Base-by-base conservation (phyloP, 2,797 vertebrate species). In the Zenarchopterus dispar region DNA sequence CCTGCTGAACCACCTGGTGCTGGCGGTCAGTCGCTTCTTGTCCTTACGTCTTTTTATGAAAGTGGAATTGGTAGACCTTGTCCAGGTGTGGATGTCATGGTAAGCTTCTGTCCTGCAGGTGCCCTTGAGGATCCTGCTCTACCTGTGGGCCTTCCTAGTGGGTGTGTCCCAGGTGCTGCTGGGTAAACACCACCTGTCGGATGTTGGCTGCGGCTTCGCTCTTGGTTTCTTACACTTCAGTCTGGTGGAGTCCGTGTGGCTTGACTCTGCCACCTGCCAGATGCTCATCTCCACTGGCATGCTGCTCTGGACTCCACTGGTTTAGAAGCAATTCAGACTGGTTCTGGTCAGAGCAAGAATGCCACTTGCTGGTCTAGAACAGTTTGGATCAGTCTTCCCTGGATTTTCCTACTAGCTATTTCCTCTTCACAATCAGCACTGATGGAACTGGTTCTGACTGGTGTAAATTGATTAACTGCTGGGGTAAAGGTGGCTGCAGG, bases 231-330 rank as follows among this genome's bases (percentile, higher is more conserved):
- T 97, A 53, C 96, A 97, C 85, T 97, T 95, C 91, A 91, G 88
- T 59, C 89, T 98, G 79, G 95, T 98, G 87, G 96, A 98, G 91
- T 90, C 94, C 13, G 92, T 98, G 36, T 98, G 97, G 97, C 89
- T 98, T 78, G 92, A 96, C 48, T 96, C 96, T n/a, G 92, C 92
- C 59, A 95, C 95, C 3, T 98, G 96, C 65, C 96, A 97, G 88
- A 94, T 93, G 87, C 90, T 98, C 70, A 94, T 96, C 86, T 95
- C 95, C 0, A 93, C 95, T 51, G 96, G 95, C 85, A 87, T 88
- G 0, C 72, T 93, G 53, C 81, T 75, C 72, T 93, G 91, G 92
- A 87, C 82, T 56, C 86, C 82, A 0, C 69, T 82, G 46, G 13
- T 73, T 17, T 79, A 78, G 73, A 36, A 59, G 24, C 16, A 0